Conservation (phyloP, 2,113 vertebrate species). For the Piliocolobus tephrosceles region DNA sequence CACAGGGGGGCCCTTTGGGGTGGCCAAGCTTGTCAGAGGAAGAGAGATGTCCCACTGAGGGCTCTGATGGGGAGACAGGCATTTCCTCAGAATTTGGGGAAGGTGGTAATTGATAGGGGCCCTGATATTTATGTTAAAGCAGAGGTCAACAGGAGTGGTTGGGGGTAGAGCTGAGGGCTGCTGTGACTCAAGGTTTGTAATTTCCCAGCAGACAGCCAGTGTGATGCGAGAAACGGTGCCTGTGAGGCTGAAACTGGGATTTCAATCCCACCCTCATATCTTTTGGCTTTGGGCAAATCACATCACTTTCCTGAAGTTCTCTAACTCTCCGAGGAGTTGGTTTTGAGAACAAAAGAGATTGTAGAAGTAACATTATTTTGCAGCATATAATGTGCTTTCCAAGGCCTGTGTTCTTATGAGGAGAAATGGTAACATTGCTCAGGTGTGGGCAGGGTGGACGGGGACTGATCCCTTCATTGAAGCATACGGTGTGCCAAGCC, state of each 20-base stretch:
- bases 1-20: no score
- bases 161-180: not conserved
- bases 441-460: not conserved
- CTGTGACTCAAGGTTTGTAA: not conserved
- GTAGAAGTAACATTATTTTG: not conserved
- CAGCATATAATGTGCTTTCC: not conserved
- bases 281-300: not conserved
- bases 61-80: not conserved
- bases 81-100: not conserved
- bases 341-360: not conserved
- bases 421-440: not conserved
- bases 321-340: not conserved
- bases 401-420: not conserved
- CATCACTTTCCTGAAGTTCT: not conserved
- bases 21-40: not conserved
- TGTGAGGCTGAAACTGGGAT: no score
- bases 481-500: rapidly evolving
- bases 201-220: not conserved
- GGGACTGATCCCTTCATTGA: not conserved
- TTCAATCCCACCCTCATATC: not conserved
- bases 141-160: rapidly evolving
- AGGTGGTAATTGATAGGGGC: not conserved
- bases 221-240: not conserved
- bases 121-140: not conserved
- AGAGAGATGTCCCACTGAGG: not conserved